Conservation (phyloP, 2,113 vertebrate species). For the Dicaeum eximium region DNA sequence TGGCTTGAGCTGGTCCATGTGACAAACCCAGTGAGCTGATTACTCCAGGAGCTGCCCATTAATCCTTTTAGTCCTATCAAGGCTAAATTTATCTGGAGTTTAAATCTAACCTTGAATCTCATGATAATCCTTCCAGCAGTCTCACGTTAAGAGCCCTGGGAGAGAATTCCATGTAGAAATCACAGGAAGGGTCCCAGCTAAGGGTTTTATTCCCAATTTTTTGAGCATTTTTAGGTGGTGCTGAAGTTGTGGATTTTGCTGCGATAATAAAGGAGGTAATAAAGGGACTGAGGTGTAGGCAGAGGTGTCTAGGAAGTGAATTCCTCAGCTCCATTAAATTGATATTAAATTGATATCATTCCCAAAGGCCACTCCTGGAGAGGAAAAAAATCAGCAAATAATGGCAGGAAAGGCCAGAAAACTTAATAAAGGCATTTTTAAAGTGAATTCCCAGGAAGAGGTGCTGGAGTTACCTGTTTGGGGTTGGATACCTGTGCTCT, state of each 20-base stretch:
- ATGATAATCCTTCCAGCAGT: not conserved
- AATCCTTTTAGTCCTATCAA: conserved; percentile 47
- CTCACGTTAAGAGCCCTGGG: not conserved
- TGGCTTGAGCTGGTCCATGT: not conserved
- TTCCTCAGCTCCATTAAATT: not conserved
- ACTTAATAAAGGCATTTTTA: not conserved
- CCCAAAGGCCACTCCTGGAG: not conserved
- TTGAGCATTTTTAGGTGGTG: not conserved
- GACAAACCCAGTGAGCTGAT: conserved; percentile 4
- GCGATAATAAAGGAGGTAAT: not conserved
- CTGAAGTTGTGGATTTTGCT: not conserved
- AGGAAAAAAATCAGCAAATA: not conserved
- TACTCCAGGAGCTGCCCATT: not conserved
- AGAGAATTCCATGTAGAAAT: not conserved
- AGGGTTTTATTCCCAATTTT: not conserved
- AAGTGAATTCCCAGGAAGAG: not conserved
- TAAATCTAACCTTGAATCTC: conserved; percentile 44
- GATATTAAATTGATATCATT: not conserved
- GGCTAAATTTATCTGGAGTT: conserved; percentile 55
- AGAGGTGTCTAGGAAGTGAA: not conserved
- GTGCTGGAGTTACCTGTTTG: not conserved
- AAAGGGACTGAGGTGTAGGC: not conserved
- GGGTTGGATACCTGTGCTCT: not conserved
- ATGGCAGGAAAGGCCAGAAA: not conserved
- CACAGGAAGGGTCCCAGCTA: not conserved